Evolutionary conservation across 2,113 vertebrate genomes (phyloP).

Genomic region (Xenopus tropicalis): DNA sequence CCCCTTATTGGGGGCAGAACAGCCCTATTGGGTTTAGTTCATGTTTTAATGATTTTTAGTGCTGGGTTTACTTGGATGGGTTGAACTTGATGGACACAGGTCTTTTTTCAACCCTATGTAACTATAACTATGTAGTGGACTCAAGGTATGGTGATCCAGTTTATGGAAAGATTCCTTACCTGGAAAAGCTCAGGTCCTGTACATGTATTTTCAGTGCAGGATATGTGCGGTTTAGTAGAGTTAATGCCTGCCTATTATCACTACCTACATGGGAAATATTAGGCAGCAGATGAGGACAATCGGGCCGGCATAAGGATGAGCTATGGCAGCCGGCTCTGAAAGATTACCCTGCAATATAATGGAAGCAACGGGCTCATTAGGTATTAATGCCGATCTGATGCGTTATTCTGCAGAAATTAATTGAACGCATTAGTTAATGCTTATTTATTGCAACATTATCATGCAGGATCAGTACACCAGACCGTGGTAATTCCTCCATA

Average conservation of each 20-base stretch:
- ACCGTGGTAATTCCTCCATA: conserved; percentile 37
- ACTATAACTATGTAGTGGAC: no score
- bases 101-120: no score
- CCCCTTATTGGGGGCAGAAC: no score
- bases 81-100: no score
- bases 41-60: no score
- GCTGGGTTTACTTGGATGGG: no score
- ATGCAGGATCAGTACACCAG: conserved; percentile 39
- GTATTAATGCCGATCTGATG: conserved; percentile 35
- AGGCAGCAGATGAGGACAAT: conserved; percentile 18
- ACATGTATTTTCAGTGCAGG: no score
- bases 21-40: no score
- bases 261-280: conserved; percentile 8
- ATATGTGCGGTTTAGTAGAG: no score
- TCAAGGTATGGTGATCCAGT: no score
- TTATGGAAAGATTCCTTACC: no score
- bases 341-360: conserved; percentile 36
- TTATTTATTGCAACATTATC: conserved; percentile 42
- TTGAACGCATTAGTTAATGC: conserved; percentile 42
- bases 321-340: neutral
- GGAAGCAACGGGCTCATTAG: conserved; percentile 42
- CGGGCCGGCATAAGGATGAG: conserved; percentile 27
- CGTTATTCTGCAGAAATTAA: conserved; percentile 41
- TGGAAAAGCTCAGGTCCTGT: no score
- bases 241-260: conserved; percentile 1